Percentiles rank a stretch among this genome's conserved stretches.
phyloP scores from a whole-genome alignment of 2,888 invertebrate genomes.

The Mantis religiosa region DNA sequence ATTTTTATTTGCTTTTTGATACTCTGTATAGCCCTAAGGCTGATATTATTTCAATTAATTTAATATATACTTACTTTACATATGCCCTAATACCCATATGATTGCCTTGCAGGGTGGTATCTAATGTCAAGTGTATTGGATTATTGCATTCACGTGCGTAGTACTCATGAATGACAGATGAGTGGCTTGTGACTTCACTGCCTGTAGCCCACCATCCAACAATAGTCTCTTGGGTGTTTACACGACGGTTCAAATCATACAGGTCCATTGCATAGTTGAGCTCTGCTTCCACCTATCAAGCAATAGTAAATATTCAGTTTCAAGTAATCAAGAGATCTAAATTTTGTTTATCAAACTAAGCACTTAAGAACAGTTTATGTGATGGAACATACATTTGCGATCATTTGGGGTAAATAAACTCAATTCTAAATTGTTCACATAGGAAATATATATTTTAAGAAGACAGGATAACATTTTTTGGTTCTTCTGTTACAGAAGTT shows the following conservation, averaged over 20 bases:
- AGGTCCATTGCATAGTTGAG: conserved; percentile 94
- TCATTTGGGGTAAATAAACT: too few species aligned
- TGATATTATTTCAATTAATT: background rate
- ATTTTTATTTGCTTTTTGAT: background rate
- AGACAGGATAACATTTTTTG: too few species aligned
- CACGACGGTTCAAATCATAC: conserved; percentile 87
- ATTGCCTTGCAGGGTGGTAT: conserved; percentile 81
- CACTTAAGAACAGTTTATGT: too few species aligned
- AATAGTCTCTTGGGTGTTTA: conserved; percentile 88
- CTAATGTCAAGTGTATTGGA: conserved; percentile 93
- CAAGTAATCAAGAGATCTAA: background rate
- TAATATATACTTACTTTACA: conserved; percentile 54
- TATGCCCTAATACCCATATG: conserved; percentile 94
- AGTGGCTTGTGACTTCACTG: conserved; percentile 94
- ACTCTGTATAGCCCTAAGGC: background rate
- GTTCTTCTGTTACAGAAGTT: too few species aligned
- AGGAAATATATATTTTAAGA: too few species aligned
- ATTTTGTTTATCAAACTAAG: too few species aligned
- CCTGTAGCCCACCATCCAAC: conserved; percentile 99
- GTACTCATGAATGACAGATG: conserved; percentile 95
- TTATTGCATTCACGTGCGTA: conserved; percentile 91
- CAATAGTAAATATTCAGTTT: background rate
- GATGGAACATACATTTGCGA: too few species aligned
- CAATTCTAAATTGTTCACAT: too few species aligned
- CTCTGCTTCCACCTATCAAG: conserved; percentile 87